A percentile compares a stretch with the other conserved stretches of the same genome.
Evolutionary conservation across 2,888 invertebrate genomes (phyloP).

Genomic region (Epistrophe grossulariae): DNA sequence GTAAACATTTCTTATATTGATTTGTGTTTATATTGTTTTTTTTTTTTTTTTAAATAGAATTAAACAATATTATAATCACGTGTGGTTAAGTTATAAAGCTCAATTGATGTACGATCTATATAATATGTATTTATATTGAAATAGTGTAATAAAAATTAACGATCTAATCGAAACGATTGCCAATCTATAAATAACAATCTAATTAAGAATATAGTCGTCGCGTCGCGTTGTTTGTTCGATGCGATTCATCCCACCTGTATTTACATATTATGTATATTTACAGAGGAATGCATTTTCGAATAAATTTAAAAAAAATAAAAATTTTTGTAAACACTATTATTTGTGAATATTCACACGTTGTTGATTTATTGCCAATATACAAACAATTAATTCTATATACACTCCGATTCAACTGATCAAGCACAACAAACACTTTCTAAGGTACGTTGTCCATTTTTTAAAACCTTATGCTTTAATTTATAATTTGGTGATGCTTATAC

Average conservation of each 20-base stretch:
- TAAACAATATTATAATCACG: constrained; percentile 14
- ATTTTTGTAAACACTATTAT: constrained; percentile 11
- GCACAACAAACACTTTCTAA: too few species aligned
- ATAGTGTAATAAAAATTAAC: constrained; percentile 23
- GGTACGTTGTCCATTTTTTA: too few species aligned
- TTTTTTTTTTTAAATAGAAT: background rate
- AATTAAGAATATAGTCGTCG: background rate
- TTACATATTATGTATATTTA: background rate
- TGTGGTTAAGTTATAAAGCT: constrained; percentile 17
- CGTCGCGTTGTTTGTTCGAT: background rate
- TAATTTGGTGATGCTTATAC: too few species aligned
- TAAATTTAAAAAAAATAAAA: background rate
- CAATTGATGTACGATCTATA: background rate
- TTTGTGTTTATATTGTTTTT: background rate
- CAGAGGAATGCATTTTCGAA: constrained; percentile 9
- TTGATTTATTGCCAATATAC: constrained; percentile 29
- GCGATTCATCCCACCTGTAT: constrained; percentile 24
- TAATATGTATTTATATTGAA: constrained; percentile 7
- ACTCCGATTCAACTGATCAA: too few species aligned
- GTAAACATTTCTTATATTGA: background rate
- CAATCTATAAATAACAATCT: constrained; percentile 27
- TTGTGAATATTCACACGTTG: constrained; percentile 22
- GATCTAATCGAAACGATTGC: constrained; percentile 25
- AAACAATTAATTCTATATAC: background rate
- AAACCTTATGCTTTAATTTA: too few species aligned